phyloP scores from a whole-genome alignment of 2,888 invertebrate genomes.

The Troides oblongomaculatus region DNA sequence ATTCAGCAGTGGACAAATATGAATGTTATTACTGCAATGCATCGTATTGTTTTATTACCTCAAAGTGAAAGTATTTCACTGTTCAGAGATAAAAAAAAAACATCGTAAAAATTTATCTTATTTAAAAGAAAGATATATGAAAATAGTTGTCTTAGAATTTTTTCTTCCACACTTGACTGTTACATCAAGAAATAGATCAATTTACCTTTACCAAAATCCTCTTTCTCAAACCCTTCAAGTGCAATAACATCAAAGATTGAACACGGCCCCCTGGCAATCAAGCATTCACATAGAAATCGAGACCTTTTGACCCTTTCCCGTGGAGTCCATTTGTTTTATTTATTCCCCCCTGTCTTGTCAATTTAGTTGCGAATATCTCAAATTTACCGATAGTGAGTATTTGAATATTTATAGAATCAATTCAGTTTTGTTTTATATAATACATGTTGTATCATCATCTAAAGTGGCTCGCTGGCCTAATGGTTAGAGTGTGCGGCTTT shows the following conservation, averaged over 20 bases:
- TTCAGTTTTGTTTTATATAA: no score
- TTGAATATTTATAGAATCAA: conserved; percentile 10
- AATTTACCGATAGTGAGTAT: conserved; percentile 21
- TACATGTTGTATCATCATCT: no score
- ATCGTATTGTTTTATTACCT: no score
- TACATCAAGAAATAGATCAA: neutral
- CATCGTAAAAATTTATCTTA: no score
- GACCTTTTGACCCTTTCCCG: conserved; percentile 50
- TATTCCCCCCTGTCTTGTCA: conserved; percentile 57
- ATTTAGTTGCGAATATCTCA: conserved; percentile 53
- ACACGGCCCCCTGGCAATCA: conserved; percentile 39
- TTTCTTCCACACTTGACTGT: neutral
- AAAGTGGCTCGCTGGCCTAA: no score
- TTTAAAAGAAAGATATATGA: no score
- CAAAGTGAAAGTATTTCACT: no score
- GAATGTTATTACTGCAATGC: no score
- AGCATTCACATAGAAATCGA: conserved; percentile 58
- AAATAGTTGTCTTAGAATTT: no score
- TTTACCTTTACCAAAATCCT: neutral
- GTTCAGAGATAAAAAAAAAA: no score
- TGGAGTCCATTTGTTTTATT: conserved; percentile 57
- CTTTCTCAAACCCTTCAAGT: conserved; percentile 3
- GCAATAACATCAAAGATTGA: conserved; percentile 53
- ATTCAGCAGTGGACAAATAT: no score
- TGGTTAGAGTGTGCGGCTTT: no score